Conservation (phyloP, 2,888 invertebrate species). For the Scaptomyza cyrtandrae region DNA sequence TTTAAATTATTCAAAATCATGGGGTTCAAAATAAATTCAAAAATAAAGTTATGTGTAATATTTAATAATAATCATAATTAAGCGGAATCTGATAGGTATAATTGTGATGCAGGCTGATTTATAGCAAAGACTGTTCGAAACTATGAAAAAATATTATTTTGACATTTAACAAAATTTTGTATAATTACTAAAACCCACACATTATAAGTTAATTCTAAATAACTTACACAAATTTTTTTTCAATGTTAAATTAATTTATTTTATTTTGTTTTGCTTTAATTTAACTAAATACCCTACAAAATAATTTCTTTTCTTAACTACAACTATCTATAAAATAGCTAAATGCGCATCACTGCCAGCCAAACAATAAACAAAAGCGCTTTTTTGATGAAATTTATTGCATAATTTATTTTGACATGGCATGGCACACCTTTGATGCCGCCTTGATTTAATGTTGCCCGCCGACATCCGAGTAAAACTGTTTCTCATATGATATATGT, state of each 20-base stretch:
- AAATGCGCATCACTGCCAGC: constrained; percentile 45
- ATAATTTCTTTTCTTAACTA: not conserved
- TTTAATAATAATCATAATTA: constrained; percentile 19
- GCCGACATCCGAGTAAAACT: constrained; percentile 51
- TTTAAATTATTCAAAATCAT: constrained; percentile 21
- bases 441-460: constrained; percentile 64
- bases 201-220: too few species aligned
- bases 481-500: constrained; percentile 16
- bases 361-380: constrained; percentile 36
- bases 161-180: too few species aligned
- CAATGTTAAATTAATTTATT: too few species aligned
- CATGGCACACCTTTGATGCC: constrained; percentile 71
- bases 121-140: too few species aligned
- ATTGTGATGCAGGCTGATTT: too few species aligned
- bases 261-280: not conserved
- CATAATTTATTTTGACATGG: constrained; percentile 75
- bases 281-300: too few species aligned
- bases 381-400: constrained; percentile 64
- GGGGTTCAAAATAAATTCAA: constrained; percentile 13
- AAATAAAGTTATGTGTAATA: constrained; percentile 24
- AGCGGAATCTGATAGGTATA: not conserved
- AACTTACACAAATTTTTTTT: too few species aligned
- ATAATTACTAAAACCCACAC: too few species aligned
- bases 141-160: too few species aligned
- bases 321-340: constrained; percentile 23